Percentiles rank a stretch among this genome's conserved stretches.
These are phyloP conservation scores for Geophilus truncorum DNA, from an alignment of 2,888 invertebrate species.

Conservation along the genomic window DNA sequence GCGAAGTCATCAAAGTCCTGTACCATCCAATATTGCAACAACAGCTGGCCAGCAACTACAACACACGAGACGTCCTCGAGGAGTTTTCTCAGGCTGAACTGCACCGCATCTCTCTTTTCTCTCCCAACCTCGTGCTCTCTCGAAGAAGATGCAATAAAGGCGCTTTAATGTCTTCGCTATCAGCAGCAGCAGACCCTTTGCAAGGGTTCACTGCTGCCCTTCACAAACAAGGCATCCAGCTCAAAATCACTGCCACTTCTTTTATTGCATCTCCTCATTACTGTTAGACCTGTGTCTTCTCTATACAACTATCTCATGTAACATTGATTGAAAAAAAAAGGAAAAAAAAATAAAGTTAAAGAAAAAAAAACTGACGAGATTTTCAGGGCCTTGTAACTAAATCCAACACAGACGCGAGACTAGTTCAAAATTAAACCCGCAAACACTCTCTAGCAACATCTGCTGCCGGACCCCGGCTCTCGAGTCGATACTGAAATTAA, in stretches of 20 bases:
- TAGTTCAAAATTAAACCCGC: neutral
- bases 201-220: neutral
- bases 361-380: neutral
- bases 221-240: neutral
- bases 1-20: neutral
- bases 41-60: neutral
- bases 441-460: neutral
- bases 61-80: neutral
- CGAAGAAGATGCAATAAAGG: neutral
- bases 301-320: neutral
- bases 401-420: neutral
- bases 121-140: neutral
- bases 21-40: neutral
- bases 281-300: neutral
- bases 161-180: neutral
- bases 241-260: neutral
- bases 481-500: neutral
- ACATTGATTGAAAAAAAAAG: neutral
- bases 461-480: neutral
- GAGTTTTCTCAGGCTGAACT: neutral
- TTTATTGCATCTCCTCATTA: neutral
- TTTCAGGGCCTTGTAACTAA: neutral
- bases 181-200: neutral
- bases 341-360: neutral
- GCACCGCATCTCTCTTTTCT: neutral